These are phyloP conservation scores for Mirza zaza DNA, from an alignment of 2,113 vertebrate species.

Conservation along the genomic window DNA sequence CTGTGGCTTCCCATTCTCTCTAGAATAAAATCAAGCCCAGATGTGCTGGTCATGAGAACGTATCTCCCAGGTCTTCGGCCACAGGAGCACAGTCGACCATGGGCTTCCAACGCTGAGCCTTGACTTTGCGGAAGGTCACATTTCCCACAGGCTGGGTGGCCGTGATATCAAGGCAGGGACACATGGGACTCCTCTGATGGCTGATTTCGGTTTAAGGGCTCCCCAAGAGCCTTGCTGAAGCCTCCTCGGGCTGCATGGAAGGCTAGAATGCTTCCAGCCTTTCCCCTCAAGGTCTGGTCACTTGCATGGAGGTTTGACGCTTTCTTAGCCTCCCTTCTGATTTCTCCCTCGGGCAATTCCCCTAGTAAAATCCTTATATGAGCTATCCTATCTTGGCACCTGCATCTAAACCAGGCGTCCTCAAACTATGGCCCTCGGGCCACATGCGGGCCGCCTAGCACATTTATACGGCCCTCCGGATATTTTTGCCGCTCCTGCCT, in stretches of 20 bases:
- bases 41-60: neutral
- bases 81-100: neutral
- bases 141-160: neutral
- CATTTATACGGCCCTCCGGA: too few species aligned
- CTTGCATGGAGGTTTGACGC: neutral
- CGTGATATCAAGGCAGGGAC: neutral
- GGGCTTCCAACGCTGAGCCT: neutral
- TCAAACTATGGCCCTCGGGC: too few species aligned
- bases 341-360: neutral
- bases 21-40: neutral
- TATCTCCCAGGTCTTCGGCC: neutral
- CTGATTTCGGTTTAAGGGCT: neutral
- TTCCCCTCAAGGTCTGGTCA: neutral
- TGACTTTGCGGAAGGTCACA: neutral
- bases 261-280: neutral
- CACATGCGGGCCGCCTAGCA: too few species aligned
- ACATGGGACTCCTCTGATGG: accelerated
- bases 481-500: too few species aligned
- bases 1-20: neutral
- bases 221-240: neutral
- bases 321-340: neutral
- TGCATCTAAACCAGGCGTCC: neutral
- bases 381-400: neutral
- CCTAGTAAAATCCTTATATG: neutral
- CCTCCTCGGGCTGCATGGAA: neutral